Evolutionary conservation across 2,113 vertebrate genomes (phyloP).

Genomic region (Anseranas semipalmata): DNA sequence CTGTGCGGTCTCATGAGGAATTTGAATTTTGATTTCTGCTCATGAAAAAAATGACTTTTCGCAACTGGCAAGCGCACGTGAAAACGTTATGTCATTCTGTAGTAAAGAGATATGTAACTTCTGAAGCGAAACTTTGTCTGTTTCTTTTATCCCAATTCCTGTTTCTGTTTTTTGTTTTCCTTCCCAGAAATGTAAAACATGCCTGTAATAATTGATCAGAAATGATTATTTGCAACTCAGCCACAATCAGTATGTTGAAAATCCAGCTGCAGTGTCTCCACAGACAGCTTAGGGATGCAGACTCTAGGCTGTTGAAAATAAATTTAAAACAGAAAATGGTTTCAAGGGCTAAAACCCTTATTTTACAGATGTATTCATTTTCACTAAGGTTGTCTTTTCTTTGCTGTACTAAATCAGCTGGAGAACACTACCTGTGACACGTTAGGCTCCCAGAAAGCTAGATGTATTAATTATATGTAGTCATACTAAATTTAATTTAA

Average conservation of each 20-base stretch:
- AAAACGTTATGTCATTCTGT: accelerated
- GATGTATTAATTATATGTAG: not conserved
- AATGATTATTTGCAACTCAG: not conserved
- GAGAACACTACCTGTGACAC: not conserved
- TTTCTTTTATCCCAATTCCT: not conserved
- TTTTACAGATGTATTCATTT: not conserved
- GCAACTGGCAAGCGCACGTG: not conserved
- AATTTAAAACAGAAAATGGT: not conserved
- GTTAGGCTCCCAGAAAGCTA: not conserved
- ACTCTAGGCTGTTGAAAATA: not conserved
- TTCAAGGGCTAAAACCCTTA: not conserved
- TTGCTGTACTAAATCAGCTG: not conserved
- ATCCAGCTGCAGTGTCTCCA: not conserved
- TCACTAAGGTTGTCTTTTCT: not conserved
- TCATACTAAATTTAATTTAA: not conserved
- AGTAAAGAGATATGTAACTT: not conserved
- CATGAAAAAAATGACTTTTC: not conserved
- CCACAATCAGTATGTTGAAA: not conserved
- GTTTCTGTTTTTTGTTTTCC: not conserved
- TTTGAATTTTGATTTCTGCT: not conserved
- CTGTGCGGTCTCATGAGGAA: not conserved
- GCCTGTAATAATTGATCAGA: not conserved
- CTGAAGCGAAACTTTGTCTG: not conserved
- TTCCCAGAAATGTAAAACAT: not conserved
- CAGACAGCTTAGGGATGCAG: not conserved